Percentiles rank a stretch among this genome's conserved stretches.
phyloP scores from a whole-genome alignment of 1,140 invertebrate species.

The Caenorhabditis elegans region DNA sequence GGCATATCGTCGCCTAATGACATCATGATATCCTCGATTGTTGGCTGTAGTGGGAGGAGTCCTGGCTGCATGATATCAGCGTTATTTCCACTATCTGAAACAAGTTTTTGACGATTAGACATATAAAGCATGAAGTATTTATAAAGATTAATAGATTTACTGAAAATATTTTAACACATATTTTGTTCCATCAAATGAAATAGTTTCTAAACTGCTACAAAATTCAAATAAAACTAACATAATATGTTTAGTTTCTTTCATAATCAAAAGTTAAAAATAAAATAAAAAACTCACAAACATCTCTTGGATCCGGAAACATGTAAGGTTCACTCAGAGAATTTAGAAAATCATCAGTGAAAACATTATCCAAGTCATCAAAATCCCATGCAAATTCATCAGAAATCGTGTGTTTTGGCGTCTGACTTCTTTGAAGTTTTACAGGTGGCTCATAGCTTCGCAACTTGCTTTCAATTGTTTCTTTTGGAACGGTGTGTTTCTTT shows the following conservation, averaged over 20 bases:
- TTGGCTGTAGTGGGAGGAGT: constrained; percentile 89
- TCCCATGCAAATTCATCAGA: constrained; percentile 27
- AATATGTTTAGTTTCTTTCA: no score
- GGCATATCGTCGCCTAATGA: not conserved
- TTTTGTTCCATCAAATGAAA: no score
- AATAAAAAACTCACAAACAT: constrained; percentile 77
- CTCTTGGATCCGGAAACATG: constrained; percentile 91
- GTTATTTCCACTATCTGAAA: constrained; percentile 69
- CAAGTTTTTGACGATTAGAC: not conserved
- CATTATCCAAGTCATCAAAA: constrained; percentile 60
- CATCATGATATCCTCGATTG: constrained; percentile 86
- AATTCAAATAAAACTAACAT: no score
- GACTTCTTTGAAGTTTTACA: constrained; percentile 47
- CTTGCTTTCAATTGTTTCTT: not conserved
- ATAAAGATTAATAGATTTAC: no score
- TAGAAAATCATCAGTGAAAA: constrained; percentile 67
- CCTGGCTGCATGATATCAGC: constrained; percentile 98
- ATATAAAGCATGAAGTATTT: no score
- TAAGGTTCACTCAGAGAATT: constrained; percentile 80
- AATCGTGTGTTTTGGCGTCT: constrained; percentile 59
- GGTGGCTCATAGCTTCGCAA: not conserved
- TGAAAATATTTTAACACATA: no score
- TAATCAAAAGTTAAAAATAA: not conserved
- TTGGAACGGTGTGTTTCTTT: not conserved
- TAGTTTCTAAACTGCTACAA: no score